Conservation (phyloP, 1,140 invertebrate genomes). For the Neodiprion pinetum region DNA sequence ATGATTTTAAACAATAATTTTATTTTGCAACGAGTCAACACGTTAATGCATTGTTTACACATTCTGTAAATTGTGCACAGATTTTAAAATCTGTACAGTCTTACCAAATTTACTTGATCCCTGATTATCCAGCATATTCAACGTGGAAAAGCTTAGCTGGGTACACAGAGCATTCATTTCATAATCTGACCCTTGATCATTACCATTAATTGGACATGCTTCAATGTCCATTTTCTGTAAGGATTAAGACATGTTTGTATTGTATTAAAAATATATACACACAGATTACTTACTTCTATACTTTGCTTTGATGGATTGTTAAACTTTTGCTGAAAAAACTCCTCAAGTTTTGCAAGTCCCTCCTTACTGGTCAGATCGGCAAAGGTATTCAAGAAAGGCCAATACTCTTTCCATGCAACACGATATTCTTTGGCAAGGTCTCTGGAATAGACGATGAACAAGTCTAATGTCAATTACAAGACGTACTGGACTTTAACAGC, state of each 20-base stretch:
- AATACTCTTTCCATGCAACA: conserved; percentile 89
- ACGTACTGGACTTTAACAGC: background rate
- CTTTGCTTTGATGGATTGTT: conserved; percentile 26
- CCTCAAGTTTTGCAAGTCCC: conserved; percentile 77
- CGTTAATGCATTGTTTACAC: background rate
- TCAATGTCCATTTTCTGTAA: conserved; percentile 18
- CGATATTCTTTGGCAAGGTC: conserved; percentile 77
- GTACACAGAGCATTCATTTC: background rate
- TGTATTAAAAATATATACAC: conserved; percentile 22
- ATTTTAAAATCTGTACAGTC: background rate
- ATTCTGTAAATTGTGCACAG: background rate
- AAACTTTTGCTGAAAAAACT: conserved; percentile 69
- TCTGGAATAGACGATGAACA: conserved; percentile 58
- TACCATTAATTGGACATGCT: conserved; percentile 32
- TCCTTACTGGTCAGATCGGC: conserved; percentile 75
- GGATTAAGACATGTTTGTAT: conserved; percentile 26
- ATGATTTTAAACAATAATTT: background rate
- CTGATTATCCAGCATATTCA: background rate
- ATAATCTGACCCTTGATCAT: conserved; percentile 25
- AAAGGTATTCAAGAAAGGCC: conserved; percentile 85
- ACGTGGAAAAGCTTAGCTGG: background rate
- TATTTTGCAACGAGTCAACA: background rate
- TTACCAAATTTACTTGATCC: background rate
- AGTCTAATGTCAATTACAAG: conserved; percentile 14
- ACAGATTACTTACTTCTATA: conserved; percentile 23